phyloP scores from a whole-genome alignment of 2,797 vertebrate genomes.

The Borostomias antarcticus region DNA sequence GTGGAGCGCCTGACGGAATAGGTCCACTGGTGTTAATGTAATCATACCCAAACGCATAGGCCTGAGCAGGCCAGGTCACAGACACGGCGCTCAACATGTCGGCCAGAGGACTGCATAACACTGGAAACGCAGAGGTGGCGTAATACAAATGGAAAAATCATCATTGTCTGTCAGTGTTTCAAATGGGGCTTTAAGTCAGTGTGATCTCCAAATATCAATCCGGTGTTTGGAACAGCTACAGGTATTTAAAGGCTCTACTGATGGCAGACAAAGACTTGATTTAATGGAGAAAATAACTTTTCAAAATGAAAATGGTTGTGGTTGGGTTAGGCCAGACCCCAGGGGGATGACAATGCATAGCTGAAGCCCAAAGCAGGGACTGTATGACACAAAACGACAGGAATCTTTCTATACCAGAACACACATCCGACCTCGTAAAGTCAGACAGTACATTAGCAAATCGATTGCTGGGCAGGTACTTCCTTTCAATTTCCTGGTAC shows the following conservation, averaged over 20 bases:
- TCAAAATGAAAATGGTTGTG: conserved; percentile 18
- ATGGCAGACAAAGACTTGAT: conserved; percentile 11
- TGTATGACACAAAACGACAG: too few species aligned
- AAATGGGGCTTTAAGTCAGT: background rate
- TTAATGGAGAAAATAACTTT: conserved; percentile 12
- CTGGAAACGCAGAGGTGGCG: background rate
- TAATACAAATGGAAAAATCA: background rate
- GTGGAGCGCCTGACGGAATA: too few species aligned
- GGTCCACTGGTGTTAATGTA: background rate
- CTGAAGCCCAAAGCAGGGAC: too few species aligned
- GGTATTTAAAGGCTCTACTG: background rate
- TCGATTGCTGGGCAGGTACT: conserved; percentile 64
- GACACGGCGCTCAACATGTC: background rate
- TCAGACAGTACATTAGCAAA: conserved; percentile 46
- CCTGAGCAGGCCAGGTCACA: too few species aligned
- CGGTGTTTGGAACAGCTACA: too few species aligned
- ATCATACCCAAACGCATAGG: too few species aligned
- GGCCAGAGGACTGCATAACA: background rate
- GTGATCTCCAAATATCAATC: background rate
- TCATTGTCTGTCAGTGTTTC: background rate
- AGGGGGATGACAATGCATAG: background rate
- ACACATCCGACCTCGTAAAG: conserved; percentile 31
- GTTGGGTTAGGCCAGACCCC: conserved; percentile 5
- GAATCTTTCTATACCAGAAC: background rate
- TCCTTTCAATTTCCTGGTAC: conserved; percentile 55